Percentiles rank a stretch among this genome's conserved stretches.
Conservation (phyloP, 92 coral and sea anemone species). For the Palythoa heliodiscus region DNA sequence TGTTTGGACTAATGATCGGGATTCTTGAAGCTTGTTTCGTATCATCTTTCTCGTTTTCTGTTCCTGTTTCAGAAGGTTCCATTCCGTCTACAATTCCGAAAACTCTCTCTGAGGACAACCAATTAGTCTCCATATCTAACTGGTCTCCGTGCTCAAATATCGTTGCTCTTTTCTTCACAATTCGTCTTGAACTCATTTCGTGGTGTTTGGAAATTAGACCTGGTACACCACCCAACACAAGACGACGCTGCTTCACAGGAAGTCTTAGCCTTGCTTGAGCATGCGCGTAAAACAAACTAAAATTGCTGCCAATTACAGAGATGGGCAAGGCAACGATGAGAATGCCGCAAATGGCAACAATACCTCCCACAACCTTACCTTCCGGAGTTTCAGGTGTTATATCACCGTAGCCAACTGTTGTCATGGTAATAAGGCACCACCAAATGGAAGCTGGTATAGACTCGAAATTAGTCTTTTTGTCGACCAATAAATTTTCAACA, state of each 20-base stretch:
- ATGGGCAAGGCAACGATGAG: constrained; percentile 91
- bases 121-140: constrained; percentile 21
- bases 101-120: constrained; percentile 35
- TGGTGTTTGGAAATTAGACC: constrained; percentile 81
- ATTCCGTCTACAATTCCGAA: constrained; percentile 27
- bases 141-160: constrained; percentile 41
- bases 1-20: constrained; percentile 33
- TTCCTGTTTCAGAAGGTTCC: constrained; percentile 27
- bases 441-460: constrained; percentile 92
- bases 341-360: constrained; percentile 94
- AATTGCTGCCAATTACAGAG: constrained; percentile 94
- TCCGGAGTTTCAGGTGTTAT: constrained; percentile 85
- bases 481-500: constrained; percentile 63
- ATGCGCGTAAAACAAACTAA: constrained; percentile 89
- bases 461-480: constrained; percentile 54
- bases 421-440: constrained; percentile 99
- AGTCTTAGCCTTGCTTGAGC: constrained; percentile 96
- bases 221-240: constrained; percentile 89
- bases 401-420: constrained; percentile 98
- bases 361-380: constrained; percentile 92
- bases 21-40: neutral
- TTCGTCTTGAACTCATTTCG: constrained; percentile 85
- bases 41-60: constrained; percentile 21
- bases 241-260: constrained; percentile 84
- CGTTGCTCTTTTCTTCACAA: constrained; percentile 56